Percentiles rank a stretch among this genome's conserved stretches.
phyloP scores from a whole-genome alignment of 2,113 vertebrate species.

The Galemys pyrenaicus region DNA sequence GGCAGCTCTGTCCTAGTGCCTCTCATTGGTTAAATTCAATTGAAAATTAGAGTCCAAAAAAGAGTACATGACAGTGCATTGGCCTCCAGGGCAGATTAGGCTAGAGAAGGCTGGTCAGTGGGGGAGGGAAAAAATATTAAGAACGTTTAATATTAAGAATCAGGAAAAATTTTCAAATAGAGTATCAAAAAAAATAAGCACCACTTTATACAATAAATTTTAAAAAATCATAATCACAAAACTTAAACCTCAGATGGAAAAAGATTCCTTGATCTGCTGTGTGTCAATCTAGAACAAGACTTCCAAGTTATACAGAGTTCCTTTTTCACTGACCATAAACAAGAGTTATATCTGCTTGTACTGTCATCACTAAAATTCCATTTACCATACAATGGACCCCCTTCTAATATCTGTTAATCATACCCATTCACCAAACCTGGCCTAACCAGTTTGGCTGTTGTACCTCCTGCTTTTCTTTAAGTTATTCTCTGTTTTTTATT shows the following conservation, averaged over 20 bases:
- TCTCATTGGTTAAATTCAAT: neutral
- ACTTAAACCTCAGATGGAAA: neutral
- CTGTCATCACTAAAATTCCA: neutral
- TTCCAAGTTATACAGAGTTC: neutral
- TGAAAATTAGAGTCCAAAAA: neutral
- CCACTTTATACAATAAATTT: neutral
- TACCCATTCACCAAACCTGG: neutral
- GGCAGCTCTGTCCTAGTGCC: no score
- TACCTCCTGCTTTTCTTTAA: neutral
- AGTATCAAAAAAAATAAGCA: conserved; percentile 24
- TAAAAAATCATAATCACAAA: neutral
- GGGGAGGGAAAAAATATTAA: neutral
- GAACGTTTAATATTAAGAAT: neutral
- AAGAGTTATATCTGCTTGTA: neutral
- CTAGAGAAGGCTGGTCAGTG: neutral
- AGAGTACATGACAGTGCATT: neutral
- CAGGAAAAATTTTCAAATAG: neutral
- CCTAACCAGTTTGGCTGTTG: neutral
- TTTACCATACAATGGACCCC: neutral
- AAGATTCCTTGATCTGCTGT: neutral
- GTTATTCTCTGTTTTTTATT: conserved; percentile 12
- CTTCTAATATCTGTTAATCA: neutral
- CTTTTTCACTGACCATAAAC: neutral
- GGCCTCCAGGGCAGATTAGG: neutral
- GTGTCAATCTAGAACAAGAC: neutral